A percentile compares a stretch with the other conserved stretches of the same genome.
Evolutionary conservation across 2,797 vertebrate species (phyloP).

Genomic region (Cirrhinus molitorella): DNA sequence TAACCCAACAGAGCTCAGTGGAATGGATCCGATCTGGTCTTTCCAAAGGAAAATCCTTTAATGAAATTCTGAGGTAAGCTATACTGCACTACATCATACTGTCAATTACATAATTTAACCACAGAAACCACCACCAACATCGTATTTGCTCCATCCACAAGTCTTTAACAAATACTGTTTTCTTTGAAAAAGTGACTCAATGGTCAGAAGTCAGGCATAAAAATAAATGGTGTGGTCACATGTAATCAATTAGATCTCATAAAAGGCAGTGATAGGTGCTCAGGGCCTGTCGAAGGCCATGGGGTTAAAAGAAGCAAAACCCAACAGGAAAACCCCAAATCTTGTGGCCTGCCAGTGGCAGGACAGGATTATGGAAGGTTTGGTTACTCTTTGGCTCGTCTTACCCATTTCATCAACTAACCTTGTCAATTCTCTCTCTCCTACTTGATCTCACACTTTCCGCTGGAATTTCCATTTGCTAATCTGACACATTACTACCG

Average conservation of each 20-base stretch:
- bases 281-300: constrained; percentile 41
- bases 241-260: constrained; percentile 59
- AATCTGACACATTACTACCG: constrained; percentile 53
- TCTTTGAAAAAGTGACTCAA: constrained; percentile 42
- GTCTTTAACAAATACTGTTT: constrained; percentile 49
- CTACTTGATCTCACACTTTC: constrained; percentile 43
- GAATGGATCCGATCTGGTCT: constrained; percentile 24
- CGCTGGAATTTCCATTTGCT: constrained; percentile 61
- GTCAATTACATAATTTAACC: constrained; percentile 53
- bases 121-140: constrained; percentile 53
- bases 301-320: constrained; percentile 56
- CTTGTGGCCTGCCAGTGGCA: constrained; percentile 47
- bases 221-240: constrained; percentile 51
- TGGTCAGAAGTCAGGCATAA: constrained; percentile 54
- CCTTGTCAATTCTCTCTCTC: constrained; percentile 53
- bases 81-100: constrained; percentile 37
- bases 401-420: constrained; percentile 57
- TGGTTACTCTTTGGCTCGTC: constrained; percentile 58
- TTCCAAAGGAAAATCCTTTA: constrained; percentile 50
- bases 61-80: constrained; percentile 54
- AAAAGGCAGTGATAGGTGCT: constrained; percentile 54
- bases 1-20: neutral
- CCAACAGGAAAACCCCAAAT: constrained; percentile 56
- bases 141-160: constrained; percentile 35
- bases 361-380: constrained; percentile 59